A percentile compares a stretch with the other conserved stretches of the same genome.
phyloP scores from a whole-genome alignment of 2,888 invertebrate species.

The Cancer borealis region DNA sequence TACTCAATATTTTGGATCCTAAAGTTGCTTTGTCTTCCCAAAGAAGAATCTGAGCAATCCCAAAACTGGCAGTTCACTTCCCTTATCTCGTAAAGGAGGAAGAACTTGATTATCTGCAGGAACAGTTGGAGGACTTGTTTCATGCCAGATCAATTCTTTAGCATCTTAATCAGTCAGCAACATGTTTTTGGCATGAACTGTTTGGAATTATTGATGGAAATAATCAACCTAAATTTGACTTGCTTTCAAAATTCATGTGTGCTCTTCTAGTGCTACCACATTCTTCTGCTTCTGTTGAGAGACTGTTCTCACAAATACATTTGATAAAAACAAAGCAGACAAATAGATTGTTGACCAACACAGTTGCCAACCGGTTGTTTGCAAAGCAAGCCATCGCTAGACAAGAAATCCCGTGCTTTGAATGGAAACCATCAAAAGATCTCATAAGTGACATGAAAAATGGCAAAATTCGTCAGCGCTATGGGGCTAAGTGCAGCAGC shows the following conservation, averaged over 20 bases:
- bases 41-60: not conserved
- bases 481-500: slow-evolving; percentile 1
- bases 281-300: slow-evolving; percentile 9
- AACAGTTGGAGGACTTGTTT: slow-evolving; percentile 50
- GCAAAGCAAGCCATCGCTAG: slow-evolving; percentile 42
- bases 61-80: slow-evolving; percentile 42
- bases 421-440: slow-evolving; percentile 25
- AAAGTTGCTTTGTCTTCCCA: not conserved
- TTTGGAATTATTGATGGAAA: not conserved
- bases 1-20: not conserved
- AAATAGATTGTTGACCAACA: not conserved
- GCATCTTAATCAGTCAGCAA: too few relatives aligned
- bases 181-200: slow-evolving; percentile 39
- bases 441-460: too few relatives aligned
- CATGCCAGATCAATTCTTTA: slow-evolving; percentile 42
- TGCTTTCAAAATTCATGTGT: too few relatives aligned
- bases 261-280: not conserved
- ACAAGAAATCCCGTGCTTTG: slow-evolving; percentile 2
- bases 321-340: slow-evolving; percentile 36
- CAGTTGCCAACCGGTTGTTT: slow-evolving; percentile 15
- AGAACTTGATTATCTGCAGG: slow-evolving; percentile 57
- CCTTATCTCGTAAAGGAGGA: too few relatives aligned
- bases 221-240: too few relatives aligned
- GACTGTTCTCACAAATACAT: slow-evolving; percentile 21
- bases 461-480: too few relatives aligned